phyloP scores from a whole-genome alignment of 64 coral and sea anemone species.

The Cladopsammia gracilis region DNA sequence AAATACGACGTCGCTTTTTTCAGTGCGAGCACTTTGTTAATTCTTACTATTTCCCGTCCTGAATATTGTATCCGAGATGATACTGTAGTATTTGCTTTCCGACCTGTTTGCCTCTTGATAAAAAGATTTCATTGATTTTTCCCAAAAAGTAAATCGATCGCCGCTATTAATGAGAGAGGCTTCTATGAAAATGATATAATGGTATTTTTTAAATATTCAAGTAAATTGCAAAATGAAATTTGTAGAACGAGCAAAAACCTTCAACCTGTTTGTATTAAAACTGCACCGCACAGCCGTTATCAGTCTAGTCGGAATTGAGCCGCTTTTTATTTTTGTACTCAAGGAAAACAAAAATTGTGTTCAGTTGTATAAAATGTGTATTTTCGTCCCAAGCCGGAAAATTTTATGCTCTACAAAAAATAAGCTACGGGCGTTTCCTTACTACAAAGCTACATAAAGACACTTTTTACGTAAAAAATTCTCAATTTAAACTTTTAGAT shows the following conservation, averaged over 20 bases:
- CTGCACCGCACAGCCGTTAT: too few species aligned
- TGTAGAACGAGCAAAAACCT: neutral
- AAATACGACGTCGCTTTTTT: neutral
- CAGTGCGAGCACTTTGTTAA: neutral
- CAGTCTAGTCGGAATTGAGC: too few species aligned
- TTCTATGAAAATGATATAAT: neutral
- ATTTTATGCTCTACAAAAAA: neutral
- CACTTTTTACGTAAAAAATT: constrained; percentile 4
- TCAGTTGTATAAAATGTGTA: too few species aligned
- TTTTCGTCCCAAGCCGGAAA: too few species aligned
- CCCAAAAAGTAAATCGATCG: neutral
- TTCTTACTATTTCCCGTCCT: neutral
- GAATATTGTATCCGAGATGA: neutral
- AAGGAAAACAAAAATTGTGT: too few species aligned
- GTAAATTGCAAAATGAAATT: neutral
- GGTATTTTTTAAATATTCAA: neutral
- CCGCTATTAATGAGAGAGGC: neutral
- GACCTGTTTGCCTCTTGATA: neutral
- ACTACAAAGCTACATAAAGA: constrained; percentile 1
- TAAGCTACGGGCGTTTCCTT: neutral
- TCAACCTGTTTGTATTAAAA: too few species aligned
- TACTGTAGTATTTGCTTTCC: neutral
- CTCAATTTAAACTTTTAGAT: constrained; percentile 24
- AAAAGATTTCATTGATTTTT: neutral
- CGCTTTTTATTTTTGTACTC: too few species aligned